A percentile compares a stretch with the other conserved stretches of the same genome.
Evolutionary conservation across 2,888 invertebrate species (phyloP).

Genomic region (Nasonia oneida): DNA sequence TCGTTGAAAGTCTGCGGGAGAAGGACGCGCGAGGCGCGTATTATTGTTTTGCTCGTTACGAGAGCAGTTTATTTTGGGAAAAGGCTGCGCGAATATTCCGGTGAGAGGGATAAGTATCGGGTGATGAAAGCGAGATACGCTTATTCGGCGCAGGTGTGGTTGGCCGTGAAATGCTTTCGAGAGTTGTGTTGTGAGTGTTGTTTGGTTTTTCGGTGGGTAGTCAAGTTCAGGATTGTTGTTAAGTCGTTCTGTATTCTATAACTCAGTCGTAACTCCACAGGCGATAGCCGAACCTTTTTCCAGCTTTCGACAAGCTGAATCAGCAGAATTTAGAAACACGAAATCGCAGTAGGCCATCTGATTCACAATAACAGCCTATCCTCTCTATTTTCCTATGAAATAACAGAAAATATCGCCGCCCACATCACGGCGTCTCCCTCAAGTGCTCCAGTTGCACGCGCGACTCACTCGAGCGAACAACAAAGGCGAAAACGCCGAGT

Average conservation of each 20-base stretch:
- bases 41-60: neutral
- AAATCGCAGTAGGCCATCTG: neutral
- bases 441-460: slow-evolving; percentile 40
- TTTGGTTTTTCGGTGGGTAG: neutral
- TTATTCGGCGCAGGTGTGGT: neutral
- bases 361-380: neutral
- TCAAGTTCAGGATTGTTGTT: neutral
- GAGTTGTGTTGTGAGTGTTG: neutral
- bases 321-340: neutral
- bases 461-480: slow-evolving; percentile 25
- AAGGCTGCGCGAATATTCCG: neutral
- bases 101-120: neutral
- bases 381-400: neutral
- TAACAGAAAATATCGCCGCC: slow-evolving; percentile 3
- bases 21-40: neutral
- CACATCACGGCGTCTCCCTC: neutral
- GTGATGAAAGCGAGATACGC: neutral
- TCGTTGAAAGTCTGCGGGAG: slow-evolving; percentile 80
- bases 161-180: neutral
- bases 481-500: slow-evolving; percentile 40
- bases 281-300: too few species aligned
- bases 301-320: too few species aligned
- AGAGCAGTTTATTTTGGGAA: neutral
- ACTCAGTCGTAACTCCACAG: neutral
- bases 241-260: neutral